Evolutionary conservation across 2,888 invertebrate species (phyloP).

Genomic region (Epirrita christyi): DNA sequence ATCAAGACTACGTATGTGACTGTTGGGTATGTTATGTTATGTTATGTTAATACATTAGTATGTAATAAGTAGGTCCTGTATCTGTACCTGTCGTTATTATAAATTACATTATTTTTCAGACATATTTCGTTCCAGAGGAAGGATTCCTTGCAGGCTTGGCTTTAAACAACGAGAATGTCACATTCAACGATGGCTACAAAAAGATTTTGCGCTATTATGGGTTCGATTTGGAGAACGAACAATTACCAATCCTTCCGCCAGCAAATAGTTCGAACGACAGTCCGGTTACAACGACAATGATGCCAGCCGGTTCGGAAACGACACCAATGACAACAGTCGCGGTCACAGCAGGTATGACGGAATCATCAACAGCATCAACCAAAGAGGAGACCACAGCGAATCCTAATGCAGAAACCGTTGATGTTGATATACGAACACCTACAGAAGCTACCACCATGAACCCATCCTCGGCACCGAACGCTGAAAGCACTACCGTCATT

Average conservation of each 20-base stretch:
- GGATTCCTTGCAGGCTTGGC: slow-evolving; percentile 93
- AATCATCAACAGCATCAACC: slow-evolving; percentile 46
- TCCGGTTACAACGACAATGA: slow-evolving; percentile 40
- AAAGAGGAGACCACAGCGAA: slow-evolving; percentile 63
- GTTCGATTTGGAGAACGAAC: slow-evolving; percentile 87
- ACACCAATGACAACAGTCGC: slow-evolving; percentile 34
- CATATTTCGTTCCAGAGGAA: slow-evolving; percentile 92
- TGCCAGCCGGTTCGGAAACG: slow-evolving; percentile 25
- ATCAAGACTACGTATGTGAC: too few relatives aligned
- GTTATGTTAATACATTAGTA: too few relatives aligned
- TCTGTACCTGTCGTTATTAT: too few relatives aligned
- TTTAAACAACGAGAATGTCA: slow-evolving; percentile 91
- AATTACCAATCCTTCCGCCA: slow-evolving; percentile 57
- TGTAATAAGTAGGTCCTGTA: too few relatives aligned
- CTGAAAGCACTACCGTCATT: slow-evolving; percentile 48
- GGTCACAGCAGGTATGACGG: slow-evolving; percentile 47
- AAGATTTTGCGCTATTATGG: slow-evolving; percentile 91
- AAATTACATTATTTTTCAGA: slow-evolving; percentile 78
- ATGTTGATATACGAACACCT: slow-evolving; percentile 51
- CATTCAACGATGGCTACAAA: slow-evolving; percentile 89
- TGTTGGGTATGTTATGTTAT: too few relatives aligned
- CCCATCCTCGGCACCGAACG: slow-evolving; percentile 54
- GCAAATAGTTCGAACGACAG: slow-evolving; percentile 49
- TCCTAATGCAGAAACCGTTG: slow-evolving; percentile 62
- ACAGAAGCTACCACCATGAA: slow-evolving; percentile 50